phyloP scores from a whole-genome alignment of 2,113 vertebrate species.

The Phalacrocorax aristotelis region DNA sequence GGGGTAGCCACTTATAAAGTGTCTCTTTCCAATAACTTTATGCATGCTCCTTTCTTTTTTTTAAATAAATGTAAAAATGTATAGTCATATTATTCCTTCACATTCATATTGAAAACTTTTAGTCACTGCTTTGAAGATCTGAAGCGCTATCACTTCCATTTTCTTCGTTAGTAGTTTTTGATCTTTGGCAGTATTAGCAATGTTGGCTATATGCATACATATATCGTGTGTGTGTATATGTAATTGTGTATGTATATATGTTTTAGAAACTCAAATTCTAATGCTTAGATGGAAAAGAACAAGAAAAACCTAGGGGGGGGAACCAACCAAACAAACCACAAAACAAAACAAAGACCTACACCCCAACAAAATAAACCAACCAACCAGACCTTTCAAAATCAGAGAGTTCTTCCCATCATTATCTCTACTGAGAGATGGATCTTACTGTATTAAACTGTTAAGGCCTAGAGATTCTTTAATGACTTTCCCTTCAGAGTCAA shows the following conservation, averaged over 20 bases:
- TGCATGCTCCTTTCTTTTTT: not conserved
- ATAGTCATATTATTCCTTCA: not conserved
- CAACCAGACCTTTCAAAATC: not conserved
- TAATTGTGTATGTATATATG: not conserved
- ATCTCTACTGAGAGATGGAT: not conserved
- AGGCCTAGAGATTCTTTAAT: not conserved
- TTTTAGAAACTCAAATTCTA: not conserved
- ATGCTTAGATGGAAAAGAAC: not conserved
- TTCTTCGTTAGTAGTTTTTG: not conserved
- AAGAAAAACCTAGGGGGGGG: not conserved
- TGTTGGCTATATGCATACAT: too few relatives aligned
- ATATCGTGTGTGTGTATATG: not conserved
- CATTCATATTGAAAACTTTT: not conserved
- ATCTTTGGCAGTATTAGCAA: not conserved
- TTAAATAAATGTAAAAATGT: not conserved
- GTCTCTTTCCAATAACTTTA: not conserved
- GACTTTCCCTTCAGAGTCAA: not conserved
- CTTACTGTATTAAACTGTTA: not conserved
- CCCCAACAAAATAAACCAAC: not conserved
- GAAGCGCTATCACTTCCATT: not conserved
- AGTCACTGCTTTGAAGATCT: not conserved
- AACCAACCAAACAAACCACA: not conserved
- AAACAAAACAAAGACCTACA: not conserved
- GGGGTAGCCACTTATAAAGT: not conserved
- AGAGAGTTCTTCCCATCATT: not conserved